Base-by-base conservation (phyloP, 2,797 vertebrate genomes). In the Mus caroli region DNA sequence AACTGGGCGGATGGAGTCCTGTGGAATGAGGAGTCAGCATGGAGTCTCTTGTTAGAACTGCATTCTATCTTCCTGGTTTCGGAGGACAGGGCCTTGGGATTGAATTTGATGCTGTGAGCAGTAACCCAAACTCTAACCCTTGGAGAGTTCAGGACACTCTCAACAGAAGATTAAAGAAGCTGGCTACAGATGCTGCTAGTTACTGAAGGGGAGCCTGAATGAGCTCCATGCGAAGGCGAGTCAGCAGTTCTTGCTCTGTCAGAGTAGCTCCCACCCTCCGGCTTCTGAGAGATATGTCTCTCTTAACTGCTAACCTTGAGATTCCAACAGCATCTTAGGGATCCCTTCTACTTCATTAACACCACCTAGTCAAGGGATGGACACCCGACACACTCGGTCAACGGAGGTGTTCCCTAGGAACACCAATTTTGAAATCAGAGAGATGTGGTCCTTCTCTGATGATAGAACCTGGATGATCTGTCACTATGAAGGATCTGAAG, bases 341-440 rank as follows among this genome's bases (percentile, higher is more conserved):
- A 73, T 10, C 15, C 28, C 15, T 54, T 67, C 43, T 19, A 3
- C 15, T 8, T 71, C 31, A 54, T 17, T 26, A 79, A 37, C n/a
- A 28, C 50, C 6, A 7, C 26, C 37, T 62, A 56, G 37, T 28
- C 76, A 73, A 83, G 76, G 50, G 12, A 37, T 26, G 24, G n/a
- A 4, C 31, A 67, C n/a, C 11, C 4, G 40, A 78, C 67, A 84
- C 78, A 62, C n/a, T 54, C 17, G 15, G 50, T 34, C 69, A 60
- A 5, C 50, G 37, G 84, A 71, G 91, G 62, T 11, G 24, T 92
- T 96, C 73, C 31, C 40, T 78, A 37, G 80, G 50, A 88, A 90
- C 77, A 95, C 78, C 58, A 56, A 69, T 37, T 62, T 87, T 50
- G 62, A 40, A 20, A 54, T 19, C 64, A 76, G 75, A 80, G 12